Percentiles rank a stretch among this genome's conserved stretches.
phyloP scores from a whole-genome alignment of 2,797 vertebrate genomes.

The Hemitrygon akajei region DNA sequence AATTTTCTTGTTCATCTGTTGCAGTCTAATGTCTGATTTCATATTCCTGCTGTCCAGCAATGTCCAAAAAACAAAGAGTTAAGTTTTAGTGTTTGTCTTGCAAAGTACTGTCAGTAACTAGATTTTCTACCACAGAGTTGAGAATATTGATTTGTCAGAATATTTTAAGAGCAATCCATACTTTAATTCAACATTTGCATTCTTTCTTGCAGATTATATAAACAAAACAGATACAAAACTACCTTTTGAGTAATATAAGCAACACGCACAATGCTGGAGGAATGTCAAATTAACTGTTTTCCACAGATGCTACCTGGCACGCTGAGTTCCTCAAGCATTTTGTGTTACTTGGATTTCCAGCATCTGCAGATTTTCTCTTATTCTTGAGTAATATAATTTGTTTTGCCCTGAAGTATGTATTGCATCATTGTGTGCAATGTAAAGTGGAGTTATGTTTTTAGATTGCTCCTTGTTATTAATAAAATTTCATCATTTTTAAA shows the following conservation, averaged over 20 bases:
- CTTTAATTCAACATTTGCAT: not conserved
- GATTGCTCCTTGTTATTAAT: not conserved
- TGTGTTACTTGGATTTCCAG: too few relatives aligned
- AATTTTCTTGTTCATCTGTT: not conserved
- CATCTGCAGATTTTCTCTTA: too few relatives aligned
- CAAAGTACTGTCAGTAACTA: not conserved
- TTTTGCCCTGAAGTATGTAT: not conserved
- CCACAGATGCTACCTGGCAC: too few relatives aligned
- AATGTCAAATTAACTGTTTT: too few relatives aligned
- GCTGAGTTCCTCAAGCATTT: too few relatives aligned
- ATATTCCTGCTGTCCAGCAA: slow-evolving; percentile 4
- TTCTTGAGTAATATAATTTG: not conserved
- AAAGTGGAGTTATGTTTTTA: not conserved
- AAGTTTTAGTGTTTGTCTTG: not conserved
- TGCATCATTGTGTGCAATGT: not conserved
- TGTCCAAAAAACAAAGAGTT: not conserved
- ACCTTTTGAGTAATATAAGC: not conserved
- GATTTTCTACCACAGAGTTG: not conserved
- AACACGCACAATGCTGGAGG: too few relatives aligned
- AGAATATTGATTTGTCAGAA: not conserved
- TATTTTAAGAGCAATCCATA: not conserved
- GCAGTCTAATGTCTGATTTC: not conserved
- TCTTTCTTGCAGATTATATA: not conserved
- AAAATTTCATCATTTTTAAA: not conserved
- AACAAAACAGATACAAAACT: not conserved